Evolutionary conservation across 2,113 vertebrate species (phyloP), one percentile per base, ranked within the genome.

Genomic region (Myiozetetes cayanensis): DNA sequence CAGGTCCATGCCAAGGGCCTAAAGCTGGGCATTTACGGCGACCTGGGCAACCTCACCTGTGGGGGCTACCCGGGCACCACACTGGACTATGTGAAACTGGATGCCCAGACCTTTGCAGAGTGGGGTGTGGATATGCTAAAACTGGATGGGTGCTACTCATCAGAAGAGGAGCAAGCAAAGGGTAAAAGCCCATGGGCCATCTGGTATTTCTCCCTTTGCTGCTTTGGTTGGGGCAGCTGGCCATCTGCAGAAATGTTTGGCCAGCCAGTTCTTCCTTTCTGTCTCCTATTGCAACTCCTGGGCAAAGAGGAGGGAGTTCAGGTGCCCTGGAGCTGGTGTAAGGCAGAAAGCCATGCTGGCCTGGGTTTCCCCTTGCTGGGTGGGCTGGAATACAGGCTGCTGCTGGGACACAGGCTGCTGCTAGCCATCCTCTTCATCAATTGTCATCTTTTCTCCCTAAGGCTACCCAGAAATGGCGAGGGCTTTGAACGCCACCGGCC

Each of bases 51-150:
- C 9, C 71, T 97, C 90, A 99, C 99, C 12, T 99, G 99, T 14
- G 95, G 85, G 33, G 99, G 98, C 7, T 99, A 98, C 94, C 99
- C 99, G 0, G 99, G 99, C 21, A 99, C 99, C 35, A 98, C 98
- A 0, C 93, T 99, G 73, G 98, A 99, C 91, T 95, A 78, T 7
- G 97, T 99, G 8, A 19, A 97, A n/a, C 94, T 96, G 27, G 99
- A 99, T 0, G 99, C 99, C 4, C 95, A 97, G 24, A 99, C 99
- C 18, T 99, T 99, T 9, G 99, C 99, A 0, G 96, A 98, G 0
- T 99, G 99, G 99, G 98, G 97, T n/a, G 98, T 99, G 91, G 99
- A 99, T 89, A 99, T 99, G 99, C 96, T 99, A 14, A 99, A 99
- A 94, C 96, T 98, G 86, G 99, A 99, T 9, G 99, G 99, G 25